phyloP scores from a whole-genome alignment of 2,113 vertebrate genomes.

The Miniopterus natalensis region DNA sequence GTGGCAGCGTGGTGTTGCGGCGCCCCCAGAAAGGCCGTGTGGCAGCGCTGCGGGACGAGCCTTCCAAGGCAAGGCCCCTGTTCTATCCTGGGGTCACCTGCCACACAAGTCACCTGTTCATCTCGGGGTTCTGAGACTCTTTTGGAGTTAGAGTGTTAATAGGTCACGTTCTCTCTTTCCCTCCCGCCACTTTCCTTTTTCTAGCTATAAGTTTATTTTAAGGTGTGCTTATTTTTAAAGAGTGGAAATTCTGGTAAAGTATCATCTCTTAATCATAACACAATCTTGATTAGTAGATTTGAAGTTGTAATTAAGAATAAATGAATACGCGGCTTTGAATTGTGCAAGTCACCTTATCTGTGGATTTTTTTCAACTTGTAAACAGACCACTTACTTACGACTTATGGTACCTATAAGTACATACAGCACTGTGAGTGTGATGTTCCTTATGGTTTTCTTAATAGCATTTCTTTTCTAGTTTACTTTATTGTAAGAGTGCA shows the following conservation, averaged over 20 bases:
- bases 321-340: neutral
- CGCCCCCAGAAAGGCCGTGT: slow-evolving; percentile 96
- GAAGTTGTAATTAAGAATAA: neutral
- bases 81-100: neutral
- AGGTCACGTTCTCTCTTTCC: neutral
- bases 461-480: neutral
- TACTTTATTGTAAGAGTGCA: neutral
- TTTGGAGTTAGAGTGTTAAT: too few species aligned
- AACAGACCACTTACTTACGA: too few species aligned
- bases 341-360: neutral
- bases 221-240: neutral
- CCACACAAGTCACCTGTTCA: neutral
- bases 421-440: rapidly evolving
- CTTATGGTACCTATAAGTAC: rapidly evolving
- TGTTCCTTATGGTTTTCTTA: too few species aligned
- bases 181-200: neutral
- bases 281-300: neutral
- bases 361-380: too few species aligned
- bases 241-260: neutral
- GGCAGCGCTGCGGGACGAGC: slow-evolving; percentile 95
- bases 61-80: slow-evolving; percentile 92
- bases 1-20: slow-evolving; percentile 91
- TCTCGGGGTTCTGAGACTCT: too few species aligned
- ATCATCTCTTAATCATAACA: neutral
- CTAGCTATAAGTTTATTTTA: neutral